phyloP scores from a whole-genome alignment of 2,797 vertebrate genomes.

The Chrysocyon brachyurus region DNA sequence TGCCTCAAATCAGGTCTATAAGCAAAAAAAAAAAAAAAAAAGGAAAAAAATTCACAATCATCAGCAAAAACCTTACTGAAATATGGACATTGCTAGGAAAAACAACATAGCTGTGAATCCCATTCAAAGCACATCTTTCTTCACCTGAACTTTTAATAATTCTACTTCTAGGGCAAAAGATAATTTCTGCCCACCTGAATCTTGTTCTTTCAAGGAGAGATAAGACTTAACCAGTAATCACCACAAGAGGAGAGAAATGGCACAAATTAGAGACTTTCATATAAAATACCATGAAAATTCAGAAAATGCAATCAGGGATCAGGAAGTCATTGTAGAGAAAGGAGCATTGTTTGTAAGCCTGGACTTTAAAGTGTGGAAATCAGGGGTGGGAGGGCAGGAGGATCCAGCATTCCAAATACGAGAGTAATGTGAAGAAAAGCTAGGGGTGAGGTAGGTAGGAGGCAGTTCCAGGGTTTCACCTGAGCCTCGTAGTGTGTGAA shows the following conservation, averaged over 20 bases:
- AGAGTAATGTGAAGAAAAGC: background rate
- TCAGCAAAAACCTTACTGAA: background rate
- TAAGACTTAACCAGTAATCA: background rate
- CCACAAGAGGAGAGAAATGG: background rate
- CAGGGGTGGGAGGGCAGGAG: no score
- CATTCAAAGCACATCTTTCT: background rate
- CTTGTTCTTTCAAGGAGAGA: background rate
- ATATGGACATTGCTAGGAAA: background rate
- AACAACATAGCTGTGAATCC: background rate
- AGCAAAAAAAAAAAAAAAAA: no score
- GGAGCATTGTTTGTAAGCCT: background rate
- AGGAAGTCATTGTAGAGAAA: background rate
- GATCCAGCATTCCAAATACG: background rate
- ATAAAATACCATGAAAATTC: background rate
- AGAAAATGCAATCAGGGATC: background rate
- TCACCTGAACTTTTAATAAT: background rate
- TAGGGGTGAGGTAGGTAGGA: background rate
- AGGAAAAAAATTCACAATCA: background rate
- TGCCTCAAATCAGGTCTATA: background rate
- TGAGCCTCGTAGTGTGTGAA: background rate
- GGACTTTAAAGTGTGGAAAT: background rate
- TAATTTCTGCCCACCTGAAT: background rate
- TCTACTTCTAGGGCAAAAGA: background rate
- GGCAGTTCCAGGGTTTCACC: background rate
- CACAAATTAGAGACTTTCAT: background rate